These are phyloP conservation scores for Chelidonichthys spinosus DNA, from an alignment of 2,797 vertebrate genomes.

Conservation along the genomic window DNA sequence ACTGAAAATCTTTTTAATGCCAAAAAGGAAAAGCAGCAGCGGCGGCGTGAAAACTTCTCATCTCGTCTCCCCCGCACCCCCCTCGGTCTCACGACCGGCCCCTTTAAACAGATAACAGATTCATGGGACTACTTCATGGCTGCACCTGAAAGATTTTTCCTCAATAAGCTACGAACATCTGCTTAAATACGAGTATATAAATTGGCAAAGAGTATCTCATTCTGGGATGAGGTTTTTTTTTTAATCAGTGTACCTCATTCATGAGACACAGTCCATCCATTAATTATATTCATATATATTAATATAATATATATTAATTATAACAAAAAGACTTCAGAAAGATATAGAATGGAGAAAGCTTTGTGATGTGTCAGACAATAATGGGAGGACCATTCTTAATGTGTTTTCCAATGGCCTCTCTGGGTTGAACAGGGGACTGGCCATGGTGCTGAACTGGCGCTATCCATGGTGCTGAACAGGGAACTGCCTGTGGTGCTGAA, in stretches of 20 bases:
- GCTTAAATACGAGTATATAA: neutral
- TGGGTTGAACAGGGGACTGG: slow-evolving; percentile 9
- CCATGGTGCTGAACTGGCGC: slow-evolving; percentile 53
- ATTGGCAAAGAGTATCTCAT: neutral
- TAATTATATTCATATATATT: too few relatives aligned
- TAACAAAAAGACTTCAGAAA: slow-evolving; percentile 11
- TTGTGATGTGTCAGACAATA: slow-evolving; percentile 2
- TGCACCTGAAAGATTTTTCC: slow-evolving; percentile 30
- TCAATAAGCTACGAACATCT: neutral
- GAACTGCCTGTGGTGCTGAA: too few relatives aligned
- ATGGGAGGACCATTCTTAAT: neutral
- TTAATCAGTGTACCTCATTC: slow-evolving; percentile 6
- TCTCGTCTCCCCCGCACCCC: neutral
- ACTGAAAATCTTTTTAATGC: slow-evolving; percentile 9
- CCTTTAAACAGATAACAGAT: slow-evolving; percentile 31
- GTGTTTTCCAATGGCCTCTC: neutral
- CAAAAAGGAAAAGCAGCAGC: slow-evolving; percentile 15
- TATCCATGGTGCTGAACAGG: too few relatives aligned
- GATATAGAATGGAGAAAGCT: neutral
- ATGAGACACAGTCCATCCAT: neutral
- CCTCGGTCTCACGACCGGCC: neutral
- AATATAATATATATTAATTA: neutral
- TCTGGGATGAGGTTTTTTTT: slow-evolving; percentile 5
- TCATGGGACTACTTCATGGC: slow-evolving; percentile 29
- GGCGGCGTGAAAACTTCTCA: neutral